Percentiles rank a stretch among this genome's conserved stretches.
Evolutionary conservation across 2,113 vertebrate genomes (phyloP).

Genomic region (Erinaceus europaeus): DNA sequence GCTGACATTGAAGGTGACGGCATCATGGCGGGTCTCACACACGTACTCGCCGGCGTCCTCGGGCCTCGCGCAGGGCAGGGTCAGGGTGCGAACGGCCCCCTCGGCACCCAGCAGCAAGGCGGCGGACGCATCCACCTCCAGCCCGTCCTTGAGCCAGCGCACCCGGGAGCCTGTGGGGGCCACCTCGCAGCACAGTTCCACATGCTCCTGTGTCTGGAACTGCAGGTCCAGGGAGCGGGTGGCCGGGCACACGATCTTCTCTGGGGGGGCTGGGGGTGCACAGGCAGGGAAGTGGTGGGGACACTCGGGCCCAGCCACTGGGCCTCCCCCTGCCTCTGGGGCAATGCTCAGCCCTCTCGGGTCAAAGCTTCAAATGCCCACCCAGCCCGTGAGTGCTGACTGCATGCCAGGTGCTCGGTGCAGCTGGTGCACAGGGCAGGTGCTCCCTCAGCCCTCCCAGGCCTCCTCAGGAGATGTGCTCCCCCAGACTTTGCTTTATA

Average conservation of each 20-base stretch:
- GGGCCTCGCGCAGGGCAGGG: conserved; percentile 81
- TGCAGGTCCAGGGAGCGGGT: conserved; percentile 85
- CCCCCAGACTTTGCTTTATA: neutral
- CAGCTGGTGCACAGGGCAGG: neutral
- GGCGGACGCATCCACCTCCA: conserved; percentile 84
- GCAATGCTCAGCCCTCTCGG: neutral
- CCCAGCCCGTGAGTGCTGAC: neutral
- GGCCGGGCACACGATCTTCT: conserved; percentile 89
- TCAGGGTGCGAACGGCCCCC: conserved; percentile 81
- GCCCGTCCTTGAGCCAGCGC: conserved; percentile 89
- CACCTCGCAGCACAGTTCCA: conserved; percentile 86
- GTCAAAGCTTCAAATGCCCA: too few relatives aligned
- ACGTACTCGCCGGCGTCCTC: conserved; percentile 88
- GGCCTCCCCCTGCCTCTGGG: neutral
- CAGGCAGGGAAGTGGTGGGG: neutral
- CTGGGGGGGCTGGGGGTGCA: conserved; percentile 87
- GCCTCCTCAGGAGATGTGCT: neutral
- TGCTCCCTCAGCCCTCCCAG: neutral
- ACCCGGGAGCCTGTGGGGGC: conserved; percentile 82
- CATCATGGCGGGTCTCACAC: conserved; percentile 89
- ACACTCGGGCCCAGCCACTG: neutral
- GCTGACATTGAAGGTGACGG: conserved; percentile 86
- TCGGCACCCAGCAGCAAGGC: conserved; percentile 83
- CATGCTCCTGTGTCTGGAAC: conserved; percentile 82
- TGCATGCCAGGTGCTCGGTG: neutral